Conservation (phyloP, 2,888 invertebrate species). For the Lochmaea crataegi region DNA sequence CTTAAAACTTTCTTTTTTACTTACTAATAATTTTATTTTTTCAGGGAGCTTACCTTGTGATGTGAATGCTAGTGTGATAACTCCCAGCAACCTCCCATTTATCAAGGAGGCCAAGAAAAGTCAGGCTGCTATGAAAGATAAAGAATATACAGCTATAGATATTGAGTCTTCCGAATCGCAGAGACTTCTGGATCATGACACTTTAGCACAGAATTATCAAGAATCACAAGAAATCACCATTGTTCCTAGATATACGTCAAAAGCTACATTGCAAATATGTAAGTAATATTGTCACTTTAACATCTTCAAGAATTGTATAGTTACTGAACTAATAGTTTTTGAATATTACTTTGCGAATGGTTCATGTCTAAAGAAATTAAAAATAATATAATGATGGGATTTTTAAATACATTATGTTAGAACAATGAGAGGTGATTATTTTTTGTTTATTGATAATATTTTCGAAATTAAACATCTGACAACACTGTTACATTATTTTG, state of each 20-base stretch:
- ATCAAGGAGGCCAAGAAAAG: conserved; percentile 59
- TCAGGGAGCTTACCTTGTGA: conserved; percentile 63
- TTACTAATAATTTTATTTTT: conserved; percentile 25
- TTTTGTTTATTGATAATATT: too few species aligned
- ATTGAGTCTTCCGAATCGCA: conserved; percentile 55
- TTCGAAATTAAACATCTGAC: too few species aligned
- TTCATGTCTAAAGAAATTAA: too few species aligned
- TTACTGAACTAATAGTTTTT: too few species aligned
- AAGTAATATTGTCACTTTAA: conserved; percentile 43
- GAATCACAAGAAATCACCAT: conserved; percentile 47
- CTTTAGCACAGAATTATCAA: conserved; percentile 56
- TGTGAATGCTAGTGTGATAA: conserved; percentile 59
- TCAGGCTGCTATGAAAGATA: conserved; percentile 52
- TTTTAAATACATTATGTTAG: too few species aligned
- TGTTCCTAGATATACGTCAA: conserved; percentile 54
- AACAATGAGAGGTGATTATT: too few species aligned
- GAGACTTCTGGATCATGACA: conserved; percentile 59
- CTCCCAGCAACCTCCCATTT: conserved; percentile 57
- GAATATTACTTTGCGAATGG: too few species aligned
- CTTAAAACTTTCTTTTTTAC: neutral
- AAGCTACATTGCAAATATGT: conserved; percentile 58
- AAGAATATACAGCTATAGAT: conserved; percentile 55
- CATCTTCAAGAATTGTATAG: neutral
- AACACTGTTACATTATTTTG: too few species aligned
- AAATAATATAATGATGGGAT: too few species aligned